These are phyloP conservation scores for Acanthiza pusilla DNA, from an alignment of 2,797 vertebrate species.

Conservation along the genomic window DNA sequence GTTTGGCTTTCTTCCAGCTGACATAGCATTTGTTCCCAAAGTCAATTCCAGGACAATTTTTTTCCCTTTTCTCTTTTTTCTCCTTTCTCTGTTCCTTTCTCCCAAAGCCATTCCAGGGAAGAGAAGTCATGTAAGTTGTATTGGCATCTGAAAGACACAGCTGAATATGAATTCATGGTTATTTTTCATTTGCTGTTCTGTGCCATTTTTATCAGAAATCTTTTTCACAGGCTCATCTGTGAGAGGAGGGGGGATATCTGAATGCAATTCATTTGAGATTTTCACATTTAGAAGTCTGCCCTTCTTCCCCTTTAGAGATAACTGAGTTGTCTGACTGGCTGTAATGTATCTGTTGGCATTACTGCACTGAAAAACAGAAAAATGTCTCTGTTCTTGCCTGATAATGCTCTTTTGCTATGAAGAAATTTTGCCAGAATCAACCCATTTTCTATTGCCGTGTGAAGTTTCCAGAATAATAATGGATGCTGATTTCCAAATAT, in stretches of 20 bases:
- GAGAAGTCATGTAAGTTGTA: background rate
- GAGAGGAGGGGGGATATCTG: background rate
- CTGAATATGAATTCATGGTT: background rate
- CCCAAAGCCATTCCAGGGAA: background rate
- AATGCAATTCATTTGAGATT: background rate
- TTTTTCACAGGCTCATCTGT: background rate
- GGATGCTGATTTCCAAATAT: slow-evolving; percentile 41
- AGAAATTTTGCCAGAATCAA: slow-evolving; percentile 28
- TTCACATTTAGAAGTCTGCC: background rate
- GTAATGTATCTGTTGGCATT: background rate
- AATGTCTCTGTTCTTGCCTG: background rate
- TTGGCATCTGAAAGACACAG: background rate
- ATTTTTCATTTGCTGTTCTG: background rate
- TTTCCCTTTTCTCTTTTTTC: background rate
- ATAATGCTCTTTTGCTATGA: background rate
- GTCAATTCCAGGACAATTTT: background rate
- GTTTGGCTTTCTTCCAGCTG: slow-evolving; percentile 19
- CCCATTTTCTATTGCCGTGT: background rate
- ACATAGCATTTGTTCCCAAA: slow-evolving; percentile 27
- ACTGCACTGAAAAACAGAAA: background rate
- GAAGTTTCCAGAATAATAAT: slow-evolving; percentile 46
- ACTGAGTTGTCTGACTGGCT: background rate
- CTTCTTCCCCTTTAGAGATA: background rate
- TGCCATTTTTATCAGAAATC: background rate
- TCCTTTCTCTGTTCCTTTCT: background rate